Conservation (phyloP, 2,888 invertebrate species). For the Ornithoptera alexandrae region DNA sequence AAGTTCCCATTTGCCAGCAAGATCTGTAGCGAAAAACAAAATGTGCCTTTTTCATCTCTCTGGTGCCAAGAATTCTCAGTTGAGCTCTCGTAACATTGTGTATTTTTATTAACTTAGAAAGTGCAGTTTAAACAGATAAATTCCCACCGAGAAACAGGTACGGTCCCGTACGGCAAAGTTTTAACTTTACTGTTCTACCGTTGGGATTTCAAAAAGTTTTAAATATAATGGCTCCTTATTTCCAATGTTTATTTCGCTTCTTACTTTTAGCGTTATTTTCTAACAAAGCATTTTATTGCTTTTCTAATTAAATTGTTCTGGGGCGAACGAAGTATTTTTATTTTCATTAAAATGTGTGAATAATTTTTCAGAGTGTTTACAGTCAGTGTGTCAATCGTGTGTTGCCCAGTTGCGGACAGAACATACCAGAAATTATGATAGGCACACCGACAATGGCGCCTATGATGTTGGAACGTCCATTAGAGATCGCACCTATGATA, state of each 20-base stretch:
- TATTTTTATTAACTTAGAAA: background rate
- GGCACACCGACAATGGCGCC: slow-evolving; percentile 28
- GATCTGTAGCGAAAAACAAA: too few relatives aligned
- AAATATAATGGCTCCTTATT: slow-evolving; percentile 4
- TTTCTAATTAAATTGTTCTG: background rate
- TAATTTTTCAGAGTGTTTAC: slow-evolving; percentile 45
- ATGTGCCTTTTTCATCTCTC: too few relatives aligned
- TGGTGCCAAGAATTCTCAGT: background rate
- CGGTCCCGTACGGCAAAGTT: slow-evolving; percentile 10
- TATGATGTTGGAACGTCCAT: slow-evolving; percentile 32
- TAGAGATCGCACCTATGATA: slow-evolving; percentile 44
- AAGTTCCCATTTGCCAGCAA: too few relatives aligned
- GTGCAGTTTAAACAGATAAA: slow-evolving; percentile 5
- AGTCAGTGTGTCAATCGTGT: slow-evolving; percentile 52
- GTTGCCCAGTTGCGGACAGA: slow-evolving; percentile 41
- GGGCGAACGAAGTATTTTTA: background rate
- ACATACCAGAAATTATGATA: slow-evolving; percentile 36
- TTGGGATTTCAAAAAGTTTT: slow-evolving; percentile 5
- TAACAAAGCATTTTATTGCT: background rate
- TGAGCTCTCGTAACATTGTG: background rate
- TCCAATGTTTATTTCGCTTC: background rate
- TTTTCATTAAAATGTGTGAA: too few relatives aligned
- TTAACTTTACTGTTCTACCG: background rate
- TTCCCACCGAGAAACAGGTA: background rate
- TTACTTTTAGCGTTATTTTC: background rate